Evolutionary conservation across 2,888 invertebrate species (phyloP), one percentile per base, ranked within the genome.

Genomic region (Sisyra nigra): DNA sequence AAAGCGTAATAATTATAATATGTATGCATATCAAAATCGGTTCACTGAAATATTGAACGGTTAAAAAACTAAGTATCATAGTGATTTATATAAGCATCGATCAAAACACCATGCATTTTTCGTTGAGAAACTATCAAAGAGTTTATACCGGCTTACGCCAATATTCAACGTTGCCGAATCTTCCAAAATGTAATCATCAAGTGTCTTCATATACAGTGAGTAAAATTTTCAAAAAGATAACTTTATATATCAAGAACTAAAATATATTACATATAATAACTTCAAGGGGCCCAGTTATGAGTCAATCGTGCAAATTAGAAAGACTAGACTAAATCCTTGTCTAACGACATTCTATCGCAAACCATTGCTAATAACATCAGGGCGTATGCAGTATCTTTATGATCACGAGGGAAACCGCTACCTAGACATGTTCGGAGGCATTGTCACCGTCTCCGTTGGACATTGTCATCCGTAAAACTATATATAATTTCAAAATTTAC

Each of bases 361-460:
- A 47, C 94, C 94, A 0, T 54, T 97, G 34, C 67, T 92, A 6
- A 66, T 97, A 1, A 77, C 84, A 55, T 83, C 85, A 54, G 94
- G 89, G 0, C 72, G 81, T 55, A 88, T 83, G 77, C 96, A 96
- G 62, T 96, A 87, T 83, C 62, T 96, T 4, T 96, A 76, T 62
- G 94, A 96, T 61, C 74, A 83, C 49, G 70, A 75, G 42, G 92
- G 92, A 3, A 76, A 72, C 48, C 71, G 89, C 52, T 98, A 94
- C 61, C 68, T 98, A 49, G 97, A 98, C 61, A 76, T 97, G 68
- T 91, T 93, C 58, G 96, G 81, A 4, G 97, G 97, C 6, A 96
- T 98, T 52, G 94, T 93, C 11, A 98, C 97, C 0, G 88, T 97
- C 32, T 92, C 92, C 42, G 92, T 96, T 2, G 96, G 96, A 15